These are phyloP conservation scores for Atherinomorus stipes DNA, from an alignment of 2,113 vertebrate species.

Conservation along the genomic window DNA sequence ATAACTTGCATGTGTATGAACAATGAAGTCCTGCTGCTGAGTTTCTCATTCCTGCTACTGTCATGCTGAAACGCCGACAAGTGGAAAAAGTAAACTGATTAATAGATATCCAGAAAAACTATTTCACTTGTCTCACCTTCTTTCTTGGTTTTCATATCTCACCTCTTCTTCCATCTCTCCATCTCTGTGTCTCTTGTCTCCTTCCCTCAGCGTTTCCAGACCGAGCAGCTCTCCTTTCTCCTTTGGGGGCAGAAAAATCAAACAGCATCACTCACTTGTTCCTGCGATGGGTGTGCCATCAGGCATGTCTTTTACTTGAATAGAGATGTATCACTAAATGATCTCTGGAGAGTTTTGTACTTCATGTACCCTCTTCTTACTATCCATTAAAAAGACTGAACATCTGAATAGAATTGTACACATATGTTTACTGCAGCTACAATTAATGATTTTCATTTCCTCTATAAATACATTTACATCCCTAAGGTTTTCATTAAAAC, in stretches of 20 bases:
- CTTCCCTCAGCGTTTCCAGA: not conserved
- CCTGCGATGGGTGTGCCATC: constrained; percentile 11
- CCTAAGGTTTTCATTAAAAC: too few relatives aligned
- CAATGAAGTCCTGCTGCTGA: too few relatives aligned
- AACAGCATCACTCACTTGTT: constrained; percentile 10
- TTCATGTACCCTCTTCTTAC: not conserved
- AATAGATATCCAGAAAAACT: too few relatives aligned
- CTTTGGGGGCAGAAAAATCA: constrained; percentile 10
- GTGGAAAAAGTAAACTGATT: too few relatives aligned
- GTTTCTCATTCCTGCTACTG: too few relatives aligned
- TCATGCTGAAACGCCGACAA: too few relatives aligned
- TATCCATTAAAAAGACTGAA: not conserved
- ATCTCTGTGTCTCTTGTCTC: not conserved
- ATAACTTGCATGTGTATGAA: too few relatives aligned
- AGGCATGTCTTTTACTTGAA: constrained; percentile 19
- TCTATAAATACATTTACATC: too few relatives aligned
- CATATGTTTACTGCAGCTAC: not conserved
- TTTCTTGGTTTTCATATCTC: too few relatives aligned
- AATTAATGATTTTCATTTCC: too few relatives aligned
- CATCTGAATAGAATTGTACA: not conserved
- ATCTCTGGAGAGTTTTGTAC: constrained; percentile 2
- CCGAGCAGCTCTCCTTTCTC: constrained; percentile 1
- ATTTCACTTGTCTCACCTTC: too few relatives aligned
- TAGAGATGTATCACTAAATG: constrained; percentile 17
- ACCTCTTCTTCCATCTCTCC: not conserved